Conservation (phyloP, 2,888 invertebrate genomes). For the Euplagia quadripunctaria region DNA sequence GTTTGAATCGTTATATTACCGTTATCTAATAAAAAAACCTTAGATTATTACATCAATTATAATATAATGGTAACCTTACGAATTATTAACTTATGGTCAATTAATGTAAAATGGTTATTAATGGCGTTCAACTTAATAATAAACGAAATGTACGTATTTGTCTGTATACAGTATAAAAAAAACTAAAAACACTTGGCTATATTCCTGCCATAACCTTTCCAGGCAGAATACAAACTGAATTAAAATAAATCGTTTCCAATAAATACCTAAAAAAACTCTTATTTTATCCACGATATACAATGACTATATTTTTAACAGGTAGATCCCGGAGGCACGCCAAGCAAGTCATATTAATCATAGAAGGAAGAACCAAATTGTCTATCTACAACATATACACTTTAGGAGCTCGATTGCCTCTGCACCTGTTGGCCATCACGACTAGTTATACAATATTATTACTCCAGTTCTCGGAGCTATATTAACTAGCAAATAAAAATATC, state of each 20-base stretch:
- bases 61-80: background rate
- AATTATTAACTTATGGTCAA: background rate
- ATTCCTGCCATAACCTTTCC: background rate
- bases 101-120: background rate
- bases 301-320: constrained; percentile 51
- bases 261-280: background rate
- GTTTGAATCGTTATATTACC: too few relatives aligned
- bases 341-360: constrained; percentile 62
- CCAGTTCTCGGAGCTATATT: constrained; percentile 59
- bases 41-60: background rate
- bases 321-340: constrained; percentile 61
- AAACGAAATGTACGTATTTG: background rate
- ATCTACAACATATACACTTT: constrained; percentile 69
- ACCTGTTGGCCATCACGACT: constrained; percentile 65
- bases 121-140: background rate
- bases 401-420: constrained; percentile 60
- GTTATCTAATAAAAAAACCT: background rate
- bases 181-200: background rate
- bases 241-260: background rate
- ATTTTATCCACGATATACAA: background rate
- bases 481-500: background rate
- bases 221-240: background rate
- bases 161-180: background rate
- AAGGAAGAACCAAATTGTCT: constrained; percentile 62
- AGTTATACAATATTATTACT: constrained; percentile 71